Conservation (phyloP, 2,113 vertebrate genomes). For the Electrona antarctica region DNA sequence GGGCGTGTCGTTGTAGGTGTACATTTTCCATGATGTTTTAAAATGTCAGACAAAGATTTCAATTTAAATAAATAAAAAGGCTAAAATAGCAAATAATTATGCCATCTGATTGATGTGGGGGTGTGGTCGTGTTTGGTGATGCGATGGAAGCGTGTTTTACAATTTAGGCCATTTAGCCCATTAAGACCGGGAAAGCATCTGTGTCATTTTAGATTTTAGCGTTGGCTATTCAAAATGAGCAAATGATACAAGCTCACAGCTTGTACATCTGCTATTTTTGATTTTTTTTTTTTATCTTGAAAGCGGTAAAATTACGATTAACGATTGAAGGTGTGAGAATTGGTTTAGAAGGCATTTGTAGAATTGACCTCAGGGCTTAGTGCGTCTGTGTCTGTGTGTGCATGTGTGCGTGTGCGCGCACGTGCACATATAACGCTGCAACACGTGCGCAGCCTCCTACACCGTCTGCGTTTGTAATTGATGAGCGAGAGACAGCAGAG, state of each 20-base stretch:
- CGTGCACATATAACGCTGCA: not conserved
- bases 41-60: too few relatives aligned
- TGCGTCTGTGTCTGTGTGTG: not conserved
- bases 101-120: not conserved
- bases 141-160: not conserved
- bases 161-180: not conserved
- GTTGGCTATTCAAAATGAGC: too few relatives aligned
- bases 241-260: too few relatives aligned
- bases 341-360: conserved; percentile 14
- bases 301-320: too few relatives aligned
- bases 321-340: not conserved
- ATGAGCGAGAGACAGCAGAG: conserved; percentile 28
- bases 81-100: not conserved
- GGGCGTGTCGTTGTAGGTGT: too few relatives aligned
- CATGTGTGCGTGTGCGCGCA: not conserved
- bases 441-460: not conserved
- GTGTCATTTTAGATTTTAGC: too few relatives aligned
- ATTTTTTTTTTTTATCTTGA: too few relatives aligned
- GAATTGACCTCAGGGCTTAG: not conserved
- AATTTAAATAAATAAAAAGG: too few relatives aligned
- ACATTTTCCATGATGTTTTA: too few relatives aligned
- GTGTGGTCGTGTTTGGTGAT: too few relatives aligned
- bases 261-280: too few relatives aligned
- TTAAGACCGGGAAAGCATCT: too few relatives aligned
- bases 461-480: conserved; percentile 19